These are phyloP conservation scores for Xanthia togata DNA, from an alignment of 2,888 invertebrate genomes.

Conservation along the genomic window DNA sequence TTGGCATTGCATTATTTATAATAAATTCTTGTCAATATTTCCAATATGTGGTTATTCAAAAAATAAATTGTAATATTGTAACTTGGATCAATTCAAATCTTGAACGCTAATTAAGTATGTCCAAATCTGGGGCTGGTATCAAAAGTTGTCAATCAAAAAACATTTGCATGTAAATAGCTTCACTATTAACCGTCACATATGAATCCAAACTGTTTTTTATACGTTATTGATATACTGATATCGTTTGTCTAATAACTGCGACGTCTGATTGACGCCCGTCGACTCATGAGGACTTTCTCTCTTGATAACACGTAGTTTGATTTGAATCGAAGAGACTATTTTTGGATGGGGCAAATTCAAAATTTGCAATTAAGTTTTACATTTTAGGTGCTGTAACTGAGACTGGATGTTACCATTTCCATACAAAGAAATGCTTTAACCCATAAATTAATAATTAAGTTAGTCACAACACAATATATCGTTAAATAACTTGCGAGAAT, in stretches of 20 bases:
- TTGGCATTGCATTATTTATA: neutral
- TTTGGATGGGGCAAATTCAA: conserved; percentile 7
- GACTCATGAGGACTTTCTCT: conserved; percentile 38
- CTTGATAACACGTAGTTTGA: conserved; percentile 7
- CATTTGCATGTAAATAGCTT: conserved; percentile 28
- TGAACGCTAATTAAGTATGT: conserved; percentile 11
- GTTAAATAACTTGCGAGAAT: conserved; percentile 31
- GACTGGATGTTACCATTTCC: neutral
- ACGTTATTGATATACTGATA: conserved; percentile 33
- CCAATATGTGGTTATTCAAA: neutral
- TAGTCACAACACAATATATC: conserved; percentile 32
- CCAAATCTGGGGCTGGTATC: conserved; percentile 11
- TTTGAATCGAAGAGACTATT: conserved; percentile 13
- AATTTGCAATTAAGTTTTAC: conserved; percentile 7
- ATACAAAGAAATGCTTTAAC: neutral
- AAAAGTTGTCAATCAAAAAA: conserved; percentile 18
- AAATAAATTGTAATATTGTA: neutral
- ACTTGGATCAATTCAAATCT: neutral
- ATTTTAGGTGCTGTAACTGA: conserved; percentile 1
- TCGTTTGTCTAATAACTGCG: conserved; percentile 17
- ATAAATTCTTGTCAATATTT: neutral
- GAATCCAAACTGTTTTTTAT: conserved; percentile 43
- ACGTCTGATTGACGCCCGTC: conserved; percentile 37
- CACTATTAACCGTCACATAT: conserved; percentile 4
- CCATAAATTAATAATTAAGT: neutral